phyloP scores from a whole-genome alignment of 2,888 invertebrate genomes.

The Autographa gamma region DNA sequence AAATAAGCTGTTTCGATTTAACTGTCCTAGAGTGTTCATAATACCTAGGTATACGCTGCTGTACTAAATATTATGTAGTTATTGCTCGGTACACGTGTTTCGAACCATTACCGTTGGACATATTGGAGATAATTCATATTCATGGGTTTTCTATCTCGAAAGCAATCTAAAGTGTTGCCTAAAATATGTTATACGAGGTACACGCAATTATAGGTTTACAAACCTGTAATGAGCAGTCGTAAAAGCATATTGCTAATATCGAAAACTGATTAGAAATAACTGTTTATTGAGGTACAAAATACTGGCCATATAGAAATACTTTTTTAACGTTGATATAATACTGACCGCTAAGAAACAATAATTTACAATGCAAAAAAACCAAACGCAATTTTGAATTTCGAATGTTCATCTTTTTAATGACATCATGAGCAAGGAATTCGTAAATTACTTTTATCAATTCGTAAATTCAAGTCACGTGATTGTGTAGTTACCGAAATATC shows the following conservation, averaged over 20 bases:
- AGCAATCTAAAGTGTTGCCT: background rate
- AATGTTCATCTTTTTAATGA: constrained; percentile 12
- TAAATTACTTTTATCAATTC: constrained; percentile 34
- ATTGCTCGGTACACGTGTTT: constrained; percentile 41
- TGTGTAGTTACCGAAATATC: constrained; percentile 25
- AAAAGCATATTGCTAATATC: constrained; percentile 2
- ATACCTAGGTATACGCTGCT: background rate
- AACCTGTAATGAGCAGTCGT: constrained; percentile 1
- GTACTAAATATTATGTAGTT: constrained; percentile 3
- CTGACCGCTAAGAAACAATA: background rate
- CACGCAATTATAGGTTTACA: constrained; percentile 1
- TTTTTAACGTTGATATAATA: background rate
- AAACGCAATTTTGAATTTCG: background rate
- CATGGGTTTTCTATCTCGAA: background rate
- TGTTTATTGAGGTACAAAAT: constrained; percentile 2
- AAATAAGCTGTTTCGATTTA: background rate
- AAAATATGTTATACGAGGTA: background rate
- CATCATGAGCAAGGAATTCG: constrained; percentile 27
- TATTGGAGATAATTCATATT: constrained; percentile 33
- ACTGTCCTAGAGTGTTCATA: background rate
- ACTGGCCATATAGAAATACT: background rate
- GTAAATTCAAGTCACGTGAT: constrained; percentile 32
- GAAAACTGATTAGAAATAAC: constrained; percentile 1
- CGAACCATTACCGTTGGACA: constrained; percentile 22
- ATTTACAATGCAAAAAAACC: background rate